Evolutionary conservation across 2,113 vertebrate species (phyloP), one percentile per base, ranked within the genome.

Genomic region (Otocyon megalotis): DNA sequence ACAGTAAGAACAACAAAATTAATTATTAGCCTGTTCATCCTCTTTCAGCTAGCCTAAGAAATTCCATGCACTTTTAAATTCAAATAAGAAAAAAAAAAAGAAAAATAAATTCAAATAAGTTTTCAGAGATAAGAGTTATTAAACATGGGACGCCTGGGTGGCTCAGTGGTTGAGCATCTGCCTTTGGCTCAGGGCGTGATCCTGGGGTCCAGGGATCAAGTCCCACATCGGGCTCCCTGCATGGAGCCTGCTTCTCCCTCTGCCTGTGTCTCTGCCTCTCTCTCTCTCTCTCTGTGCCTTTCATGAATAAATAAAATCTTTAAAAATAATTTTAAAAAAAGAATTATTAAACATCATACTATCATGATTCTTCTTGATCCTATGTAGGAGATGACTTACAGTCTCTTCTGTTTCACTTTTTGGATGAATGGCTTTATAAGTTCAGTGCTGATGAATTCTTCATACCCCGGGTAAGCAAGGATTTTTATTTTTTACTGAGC

Each of bases 361-460:
- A 0, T 95, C 77, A 8, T 85, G 69, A 13, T 53, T 65, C 56
- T 97, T 56, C 98, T 43, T 97, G 93, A 74, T 94, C 92, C 77
- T 90, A 13, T 62, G 3, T 97, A 99, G 99, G 99, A 60, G 98
- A 99, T 0, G 99, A 99, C 96, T 98, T 99, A 98, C 98, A 99
- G 24, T 99, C 99, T 35, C 99, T 99, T 35, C 99, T 99, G 12
- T 99, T 99, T 97, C 99, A 99, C 97, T 99, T 99, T 97, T 95
- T 99, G 97, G 99, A 99, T 96, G 99, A 99, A 88, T 99, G 99
- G 99, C 99, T 99, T 76, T 99, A 99, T 98, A 99, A 99, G 96
- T 99, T 99, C 98, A 99, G 99, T 89, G 99, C 99, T 48, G 99
- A 99, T 54, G 97, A 99, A 53, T 99, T 99, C 97, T 99, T 99